Percentiles rank a stretch among this genome's conserved stretches.
These are phyloP conservation scores for Saccopteryx leptura DNA, from an alignment of 2,113 vertebrate species.

Conservation along the genomic window DNA sequence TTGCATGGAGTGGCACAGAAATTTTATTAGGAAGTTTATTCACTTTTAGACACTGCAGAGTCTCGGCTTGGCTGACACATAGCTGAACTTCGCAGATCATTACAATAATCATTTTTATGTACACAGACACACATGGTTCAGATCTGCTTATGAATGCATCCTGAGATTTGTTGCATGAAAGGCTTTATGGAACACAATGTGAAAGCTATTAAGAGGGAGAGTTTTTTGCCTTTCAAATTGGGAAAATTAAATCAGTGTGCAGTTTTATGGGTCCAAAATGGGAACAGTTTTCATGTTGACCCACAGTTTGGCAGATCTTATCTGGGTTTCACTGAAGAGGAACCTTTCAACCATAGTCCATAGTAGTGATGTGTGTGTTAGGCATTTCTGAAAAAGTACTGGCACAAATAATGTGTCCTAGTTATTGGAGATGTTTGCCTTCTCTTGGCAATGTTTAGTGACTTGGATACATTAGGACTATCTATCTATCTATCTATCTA, in stretches of 20 bases:
- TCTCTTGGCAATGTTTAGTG: not conserved
- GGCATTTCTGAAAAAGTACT: not conserved
- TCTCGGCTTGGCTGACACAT: not conserved
- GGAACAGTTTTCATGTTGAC: not conserved
- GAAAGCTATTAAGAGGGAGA: not conserved
- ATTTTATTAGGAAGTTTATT: slow-evolving; percentile 33
- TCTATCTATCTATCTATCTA: not conserved
- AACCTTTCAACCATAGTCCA: not conserved
- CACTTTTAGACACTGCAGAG: not conserved
- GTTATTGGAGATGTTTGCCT: not conserved
- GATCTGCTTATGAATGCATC: not conserved
- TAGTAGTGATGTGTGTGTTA: not conserved
- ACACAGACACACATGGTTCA: too few species aligned
- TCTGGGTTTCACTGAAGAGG: not conserved
- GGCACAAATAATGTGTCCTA: not conserved
- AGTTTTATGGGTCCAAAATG: not conserved
- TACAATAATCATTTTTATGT: not conserved
- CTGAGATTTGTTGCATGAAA: not conserved
- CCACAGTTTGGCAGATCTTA: not conserved
- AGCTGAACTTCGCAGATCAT: not conserved
- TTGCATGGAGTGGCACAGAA: not conserved
- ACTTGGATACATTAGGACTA: not conserved
- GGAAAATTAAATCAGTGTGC: not conserved
- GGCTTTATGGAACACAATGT: not conserved
- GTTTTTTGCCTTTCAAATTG: not conserved